Base-by-base conservation (phyloP, 1,140 invertebrate species). In the Caerostris darwini region DNA sequence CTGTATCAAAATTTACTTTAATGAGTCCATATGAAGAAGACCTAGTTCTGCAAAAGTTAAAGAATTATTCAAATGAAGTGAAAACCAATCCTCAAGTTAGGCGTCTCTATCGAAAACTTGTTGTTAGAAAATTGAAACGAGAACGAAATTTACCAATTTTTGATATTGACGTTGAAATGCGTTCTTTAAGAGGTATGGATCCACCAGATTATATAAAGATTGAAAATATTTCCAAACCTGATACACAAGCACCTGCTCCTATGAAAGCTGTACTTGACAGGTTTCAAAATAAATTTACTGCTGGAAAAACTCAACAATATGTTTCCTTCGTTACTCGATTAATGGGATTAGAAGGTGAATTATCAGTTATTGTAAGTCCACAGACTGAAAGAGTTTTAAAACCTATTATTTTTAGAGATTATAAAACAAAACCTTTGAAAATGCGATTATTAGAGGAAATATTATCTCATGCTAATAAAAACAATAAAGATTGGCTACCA, bases 341-440 rank as follows among this genome's bases (percentile, higher is more conserved):
- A 7, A 93, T 93, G 91, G 94, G 94, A 6, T 10, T 85, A 56
- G 96, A 96, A 69, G 64, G 54, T 77, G 95, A 96, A 93, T 95
- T 96, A 94, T 95, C 95, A 71, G 95, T 95, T 94, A 95, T 97
- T 71, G 94, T 95, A 64, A 97, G 96, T 95, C 96, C 96, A 6
- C 96, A 96, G 93, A 96, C 96, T 6, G 95, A 95, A 57, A 97
- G 97, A 95, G 96, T 97, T 91, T 96, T 98, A 53, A 97, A 98
- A 95, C 98, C 98, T 6, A 98, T 97, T 96, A 98, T 98, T 94
- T 96, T 97, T 93, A 96, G 97, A 95, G 98, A 98, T 95, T 96
- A 96, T 59, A 96, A 97, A 94, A 96, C 96, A 34, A 96, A 95
- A 92, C 98, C 98, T 0, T 94, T 97, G 0, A 98, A 98, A 97